Conservation (phyloP, 1,140 invertebrate genomes). For the Monochamus saltuarius region DNA sequence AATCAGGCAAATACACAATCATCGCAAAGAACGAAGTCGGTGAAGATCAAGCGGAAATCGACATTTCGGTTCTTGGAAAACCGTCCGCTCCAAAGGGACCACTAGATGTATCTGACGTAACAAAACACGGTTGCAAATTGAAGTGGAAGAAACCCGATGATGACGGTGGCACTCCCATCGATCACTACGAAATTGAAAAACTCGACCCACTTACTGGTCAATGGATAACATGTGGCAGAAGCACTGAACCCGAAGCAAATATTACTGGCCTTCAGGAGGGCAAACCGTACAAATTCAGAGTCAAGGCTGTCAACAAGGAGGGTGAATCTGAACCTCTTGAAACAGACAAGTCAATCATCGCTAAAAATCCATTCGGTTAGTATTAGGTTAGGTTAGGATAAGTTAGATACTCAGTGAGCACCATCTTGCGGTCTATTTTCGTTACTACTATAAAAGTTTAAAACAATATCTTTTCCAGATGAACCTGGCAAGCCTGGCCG, state of each 20-base stretch:
- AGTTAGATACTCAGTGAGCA: no score
- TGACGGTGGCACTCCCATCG: slow-evolving; percentile 88
- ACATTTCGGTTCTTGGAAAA: slow-evolving; percentile 83
- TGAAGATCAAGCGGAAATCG: slow-evolving; percentile 89
- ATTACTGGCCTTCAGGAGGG: slow-evolving; percentile 87
- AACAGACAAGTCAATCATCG: slow-evolving; percentile 90
- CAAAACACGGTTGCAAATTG: slow-evolving; percentile 90
- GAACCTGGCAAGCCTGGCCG: slow-evolving; percentile 90
- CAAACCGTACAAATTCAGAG: slow-evolving; percentile 98
- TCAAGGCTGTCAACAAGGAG: slow-evolving; percentile 98
- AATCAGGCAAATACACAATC: slow-evolving; percentile 91
- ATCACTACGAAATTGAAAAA: slow-evolving; percentile 98
- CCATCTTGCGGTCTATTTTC: no score
- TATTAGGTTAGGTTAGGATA: background rate
- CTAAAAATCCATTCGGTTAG: slow-evolving; percentile 97
- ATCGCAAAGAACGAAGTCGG: slow-evolving; percentile 92
- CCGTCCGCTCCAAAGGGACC: slow-evolving; percentile 84
- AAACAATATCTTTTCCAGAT: no score
- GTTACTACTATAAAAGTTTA: no score
- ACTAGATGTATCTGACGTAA: slow-evolving; percentile 84
- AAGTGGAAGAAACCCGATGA: slow-evolving; percentile 93
- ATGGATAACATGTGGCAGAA: slow-evolving; percentile 87
- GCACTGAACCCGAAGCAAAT: slow-evolving; percentile 77
- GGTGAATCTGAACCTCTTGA: slow-evolving; percentile 96
- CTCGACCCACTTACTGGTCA: slow-evolving; percentile 88